Base-by-base conservation (phyloP, 2,797 vertebrate species). In the Acrossocheilus wenchowensis region DNA sequence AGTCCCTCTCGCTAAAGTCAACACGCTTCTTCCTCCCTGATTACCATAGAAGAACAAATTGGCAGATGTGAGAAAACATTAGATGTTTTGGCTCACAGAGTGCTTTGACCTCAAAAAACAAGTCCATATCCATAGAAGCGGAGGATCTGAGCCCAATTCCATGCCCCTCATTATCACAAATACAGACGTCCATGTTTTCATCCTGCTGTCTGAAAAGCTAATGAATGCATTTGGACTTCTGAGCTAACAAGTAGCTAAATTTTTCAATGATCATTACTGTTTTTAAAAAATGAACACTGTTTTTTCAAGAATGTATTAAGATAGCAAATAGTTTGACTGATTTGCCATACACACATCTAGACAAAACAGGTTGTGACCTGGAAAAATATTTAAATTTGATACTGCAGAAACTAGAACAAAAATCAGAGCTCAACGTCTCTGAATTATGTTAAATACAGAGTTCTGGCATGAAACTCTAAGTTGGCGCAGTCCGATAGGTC, bases 41-140 rank as follows among this genome's bases (percentile, higher is more conserved):
- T 91, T 90, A 85, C 85, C 82, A 82, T 60, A 64, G 84, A 36
- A 78, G 82, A 82, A 80, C 82, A 89, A 89, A 89, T 85, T 83
- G 88, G 78, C 87, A 83, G 78, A 41, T 45, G 80, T 86, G 77
- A 87, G 64, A 86, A 85, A 50, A 87, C 85, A 87, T 83, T 82
- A 86, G 78, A 75, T 48, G 77, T 72, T 57, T 79, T 71, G 68
- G 74, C 82, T 88, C 82, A 82, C 43, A 43, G 74, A 86, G 78
- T 26, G 85, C 75, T 78, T 45, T 89, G 87, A 90, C 89, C 84
- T 45, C 45, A 68, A 77, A 84, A 88, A 88, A 75, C 64, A 69
- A 83, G 50, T 41, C 26, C 19, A 74, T 69, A 83, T 45, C 17
- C 39, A 66, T 66, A 74, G 66, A 57, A 68, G 68, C 11, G 6